A percentile compares a stretch with the other conserved stretches of the same genome.
phyloP scores from a whole-genome alignment of 2,888 invertebrate species.

The Xestia rhomboidea region DNA sequence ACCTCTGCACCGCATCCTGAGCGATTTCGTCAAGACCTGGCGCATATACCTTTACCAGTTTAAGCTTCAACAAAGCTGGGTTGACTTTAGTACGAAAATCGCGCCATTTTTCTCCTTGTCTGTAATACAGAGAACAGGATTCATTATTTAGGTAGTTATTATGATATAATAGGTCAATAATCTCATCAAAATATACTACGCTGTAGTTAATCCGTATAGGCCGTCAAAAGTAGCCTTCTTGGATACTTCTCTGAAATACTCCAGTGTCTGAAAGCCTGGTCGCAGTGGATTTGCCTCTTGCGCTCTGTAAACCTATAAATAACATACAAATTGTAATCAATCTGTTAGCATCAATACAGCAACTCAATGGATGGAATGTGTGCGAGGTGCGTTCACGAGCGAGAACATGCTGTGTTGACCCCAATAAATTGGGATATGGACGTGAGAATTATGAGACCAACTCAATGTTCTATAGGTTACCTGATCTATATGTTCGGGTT shows the following conservation, averaged over 20 bases:
- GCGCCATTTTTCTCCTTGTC: constrained; percentile 92
- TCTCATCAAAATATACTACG: constrained; percentile 71
- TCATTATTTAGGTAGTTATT: background rate
- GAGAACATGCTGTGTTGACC: too few relatives aligned
- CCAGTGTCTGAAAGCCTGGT: constrained; percentile 82
- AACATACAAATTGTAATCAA: too few relatives aligned
- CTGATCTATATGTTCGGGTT: constrained; percentile 81
- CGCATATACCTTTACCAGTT: constrained; percentile 88
- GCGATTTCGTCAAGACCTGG: constrained; percentile 88
- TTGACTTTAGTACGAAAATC: constrained; percentile 92
- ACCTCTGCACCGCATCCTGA: constrained; percentile 82
- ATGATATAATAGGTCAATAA: background rate
- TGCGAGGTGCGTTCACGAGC: too few relatives aligned
- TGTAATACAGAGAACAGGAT: constrained; percentile 66
- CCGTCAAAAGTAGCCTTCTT: constrained; percentile 80
- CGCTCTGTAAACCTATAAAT: constrained; percentile 85
- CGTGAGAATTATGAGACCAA: background rate
- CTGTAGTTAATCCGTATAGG: constrained; percentile 81
- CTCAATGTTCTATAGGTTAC: constrained; percentile 54
- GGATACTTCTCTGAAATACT: constrained; percentile 81
- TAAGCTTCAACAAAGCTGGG: constrained; percentile 92
- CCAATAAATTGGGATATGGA: background rate
- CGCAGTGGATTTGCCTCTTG: constrained; percentile 84
- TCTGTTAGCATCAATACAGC: background rate
- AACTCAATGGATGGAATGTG: background rate